These are phyloP conservation scores for Malthinus flaveolus DNA, from an alignment of 2,888 invertebrate genomes.

Conservation along the genomic window DNA sequence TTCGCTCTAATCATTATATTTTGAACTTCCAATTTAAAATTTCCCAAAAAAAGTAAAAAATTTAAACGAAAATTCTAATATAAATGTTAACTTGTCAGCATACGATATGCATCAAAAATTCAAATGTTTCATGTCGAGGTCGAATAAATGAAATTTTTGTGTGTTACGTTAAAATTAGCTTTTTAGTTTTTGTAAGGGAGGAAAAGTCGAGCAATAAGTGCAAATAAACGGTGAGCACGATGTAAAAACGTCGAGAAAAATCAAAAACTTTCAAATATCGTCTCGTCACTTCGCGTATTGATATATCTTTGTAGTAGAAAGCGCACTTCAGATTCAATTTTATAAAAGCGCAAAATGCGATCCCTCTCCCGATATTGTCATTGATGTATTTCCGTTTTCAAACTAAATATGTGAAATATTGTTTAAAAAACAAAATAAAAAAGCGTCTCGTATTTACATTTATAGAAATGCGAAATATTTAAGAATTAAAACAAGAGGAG, in stretches of 20 bases:
- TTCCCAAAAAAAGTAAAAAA: too few relatives aligned
- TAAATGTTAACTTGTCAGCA: too few relatives aligned
- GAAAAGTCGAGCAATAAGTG: too few relatives aligned
- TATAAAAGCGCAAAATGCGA: conserved; percentile 30
- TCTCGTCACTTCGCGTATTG: conserved; percentile 40
- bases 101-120: too few relatives aligned
- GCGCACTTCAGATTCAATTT: conserved; percentile 40
- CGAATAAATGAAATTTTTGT: too few relatives aligned
- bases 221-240: not conserved
- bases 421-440: not conserved
- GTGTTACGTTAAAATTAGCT: too few relatives aligned
- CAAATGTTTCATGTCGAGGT: too few relatives aligned
- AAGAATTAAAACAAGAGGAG: not conserved
- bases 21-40: too few relatives aligned
- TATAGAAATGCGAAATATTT: not conserved
- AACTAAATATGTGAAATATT: conserved; percentile 25
- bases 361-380: conserved; percentile 27
- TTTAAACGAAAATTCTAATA: too few relatives aligned
- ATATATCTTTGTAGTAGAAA: conserved; percentile 39
- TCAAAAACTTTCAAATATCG: conserved; percentile 36
- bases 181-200: too few relatives aligned
- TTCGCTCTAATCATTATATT: too few relatives aligned
- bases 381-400: conserved; percentile 30
- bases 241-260: conserved; percentile 24
- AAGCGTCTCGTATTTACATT: not conserved